Evolutionary conservation across 2,888 invertebrate genomes (phyloP), one percentile per base, ranked within the genome.

Genomic region (Tipula unca): DNA sequence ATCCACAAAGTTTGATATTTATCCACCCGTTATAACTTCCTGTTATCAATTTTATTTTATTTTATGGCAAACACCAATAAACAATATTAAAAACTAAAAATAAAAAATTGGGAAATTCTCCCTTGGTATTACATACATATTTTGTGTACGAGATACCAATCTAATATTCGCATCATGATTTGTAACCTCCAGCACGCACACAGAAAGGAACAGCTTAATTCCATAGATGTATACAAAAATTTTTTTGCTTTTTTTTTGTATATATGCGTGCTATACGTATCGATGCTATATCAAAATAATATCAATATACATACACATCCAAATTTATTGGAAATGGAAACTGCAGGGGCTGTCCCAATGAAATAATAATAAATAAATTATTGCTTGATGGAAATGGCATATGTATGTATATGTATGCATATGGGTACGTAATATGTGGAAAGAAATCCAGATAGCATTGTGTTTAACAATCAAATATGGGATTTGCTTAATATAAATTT

Each of bases 151-250:
- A 69, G 20, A 69, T 69, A 69, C 20, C 3, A 69, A 69, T 69
- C 20, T 69, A 10, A 10, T 69, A 69, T 69, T 69, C 69, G 69
- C 69, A 69, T 69, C 69, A 69, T 69, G 69, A 69, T 69, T 69
- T 69, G 69, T 69, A 69, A 69, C 69, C 69, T 69, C 69, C 69
- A 69, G 69, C 69, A 69, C 69, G 69, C 69, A 69, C 69, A 69
- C 69, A 69, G 69, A 69, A 25, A 25, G 69, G 25, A 69, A 69
- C 69, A 69, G 10, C 69, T 69, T 25, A 69, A 69, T 69, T 69
- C 69, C 69, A 25, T 69, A 25, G 69, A 69, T 69, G 25, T 20
- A 48, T 42, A 54, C 32, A 32, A 6, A 32, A 32, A 17, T 54
- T 54, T 54, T 48, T 54, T 54, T n/a, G n/a, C n/a, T 32, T 42